Conservation (phyloP, 2,888 invertebrate genomes). For the Timandra comae region DNA sequence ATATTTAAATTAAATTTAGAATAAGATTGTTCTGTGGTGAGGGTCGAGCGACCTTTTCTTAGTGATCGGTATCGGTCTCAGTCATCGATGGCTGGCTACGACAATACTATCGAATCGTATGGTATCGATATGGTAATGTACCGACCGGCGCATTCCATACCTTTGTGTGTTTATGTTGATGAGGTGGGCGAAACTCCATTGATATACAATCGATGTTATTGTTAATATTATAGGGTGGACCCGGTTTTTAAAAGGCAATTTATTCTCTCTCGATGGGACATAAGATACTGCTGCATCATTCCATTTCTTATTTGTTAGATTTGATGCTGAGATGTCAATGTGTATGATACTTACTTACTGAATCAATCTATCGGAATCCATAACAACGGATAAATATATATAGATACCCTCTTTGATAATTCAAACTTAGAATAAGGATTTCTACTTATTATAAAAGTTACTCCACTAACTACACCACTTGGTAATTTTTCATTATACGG, state of each 20-base stretch:
- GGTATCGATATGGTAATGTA: conserved; percentile 65
- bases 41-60: conserved; percentile 59
- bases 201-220: conserved; percentile 66
- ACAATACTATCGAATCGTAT: conserved; percentile 54
- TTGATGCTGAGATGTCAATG: conserved; percentile 6
- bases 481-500: too few relatives aligned
- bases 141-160: conserved; percentile 51
- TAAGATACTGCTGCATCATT: conserved; percentile 57
- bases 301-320: conserved; percentile 26
- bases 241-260: conserved; percentile 64
- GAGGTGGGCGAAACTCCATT: conserved; percentile 73
- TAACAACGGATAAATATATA: too few relatives aligned
- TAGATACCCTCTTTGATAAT: too few relatives aligned
- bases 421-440: too few relatives aligned
- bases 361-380: too few relatives aligned
- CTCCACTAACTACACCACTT: too few relatives aligned
- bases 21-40: conserved; percentile 33
- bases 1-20: conserved; percentile 16
- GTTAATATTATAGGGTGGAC: conserved; percentile 62
- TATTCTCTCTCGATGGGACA: conserved; percentile 57
- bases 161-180: conserved; percentile 71
- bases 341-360: conserved; percentile 4
- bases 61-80: conserved; percentile 58
- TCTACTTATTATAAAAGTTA: too few relatives aligned
- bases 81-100: conserved; percentile 57